Evolutionary conservation across 2,888 invertebrate species (phyloP), one percentile per base, ranked within the genome.

Genomic region (Microchrysa polita): DNA sequence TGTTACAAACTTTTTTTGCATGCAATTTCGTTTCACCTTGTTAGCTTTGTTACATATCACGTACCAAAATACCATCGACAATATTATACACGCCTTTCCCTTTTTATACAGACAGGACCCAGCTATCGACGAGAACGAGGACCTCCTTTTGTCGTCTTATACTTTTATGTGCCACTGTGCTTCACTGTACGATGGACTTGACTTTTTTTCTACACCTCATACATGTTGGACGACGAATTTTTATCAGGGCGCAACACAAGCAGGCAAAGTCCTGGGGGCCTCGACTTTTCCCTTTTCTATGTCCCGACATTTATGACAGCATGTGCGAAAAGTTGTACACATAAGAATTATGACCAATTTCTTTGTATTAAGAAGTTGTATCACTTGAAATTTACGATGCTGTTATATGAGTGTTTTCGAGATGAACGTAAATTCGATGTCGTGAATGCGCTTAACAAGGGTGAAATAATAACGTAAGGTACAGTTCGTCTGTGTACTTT

Each of bases 271-370:
- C n/a, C n/a, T n/a, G n/a, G n/a, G n/a, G n/a, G 55, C 60, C 34
- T 60, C 27, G 1, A 12, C 27, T 60, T n/a, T n/a, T n/a, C n/a
- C n/a, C n/a, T n/a, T n/a, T n/a, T n/a, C n/a, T 60, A 34, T 60
- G 34, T n/a, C 34, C 16, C 67, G 55, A 67, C 67, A 67, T 67
- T 67, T 67, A 67, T 67, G 67, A 55, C 53, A 34, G 55, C 20
- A 67, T 67, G 67, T 67, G 67, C 55, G 67, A 67, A 67, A 67
- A 67, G 53, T 67, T 67, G 34, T 55, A n/a, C n/a, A n/a, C n/a
- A n/a, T n/a, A 40, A 67, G 67, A 67, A 55, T 67, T 67, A 67
- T 55, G 53, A 23, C 53, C 67, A 53, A 67, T 67, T 67, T 67
- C 52, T 53, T 65, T 65, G 65, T 65, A 48, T 48, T 48, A 65